These are phyloP conservation scores for Drosophila limbata DNA, from an alignment of 2,888 invertebrate genomes.

Conservation along the genomic window DNA sequence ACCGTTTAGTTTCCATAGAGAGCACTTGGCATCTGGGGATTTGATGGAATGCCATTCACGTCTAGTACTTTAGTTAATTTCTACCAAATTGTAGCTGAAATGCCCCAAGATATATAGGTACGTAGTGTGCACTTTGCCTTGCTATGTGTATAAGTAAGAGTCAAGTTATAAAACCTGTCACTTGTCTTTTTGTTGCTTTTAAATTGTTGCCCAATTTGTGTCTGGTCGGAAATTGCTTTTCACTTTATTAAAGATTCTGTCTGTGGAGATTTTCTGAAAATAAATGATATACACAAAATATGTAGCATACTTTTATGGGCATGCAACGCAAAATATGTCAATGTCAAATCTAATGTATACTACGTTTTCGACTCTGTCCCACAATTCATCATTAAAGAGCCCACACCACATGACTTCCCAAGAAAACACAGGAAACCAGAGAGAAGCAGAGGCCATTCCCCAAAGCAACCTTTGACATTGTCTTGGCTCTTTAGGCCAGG, in stretches of 20 bases:
- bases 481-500: constrained; percentile 37
- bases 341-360: constrained; percentile 70
- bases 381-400: constrained; percentile 70
- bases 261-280: constrained; percentile 35
- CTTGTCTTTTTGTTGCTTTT: background rate
- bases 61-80: constrained; percentile 9
- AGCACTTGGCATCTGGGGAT: background rate
- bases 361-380: constrained; percentile 47
- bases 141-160: background rate
- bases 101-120: background rate
- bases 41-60: constrained; percentile 6
- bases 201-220: constrained; percentile 14
- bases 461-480: constrained; percentile 58
- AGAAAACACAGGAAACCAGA: background rate
- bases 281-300: constrained; percentile 56
- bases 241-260: constrained; percentile 38
- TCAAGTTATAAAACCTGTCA: constrained; percentile 1
- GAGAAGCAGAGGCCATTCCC: constrained; percentile 34
- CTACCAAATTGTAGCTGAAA: constrained; percentile 10
- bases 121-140: background rate
- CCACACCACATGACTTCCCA: constrained; percentile 9
- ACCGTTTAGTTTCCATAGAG: background rate
- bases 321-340: constrained; percentile 73
- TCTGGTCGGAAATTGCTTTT: constrained; percentile 29
- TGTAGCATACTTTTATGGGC: constrained; percentile 64